A percentile compares a stretch with the other conserved stretches of the same genome.
Evolutionary conservation across 2,888 invertebrate species (phyloP).

Genomic region (Merodon equestris): DNA sequence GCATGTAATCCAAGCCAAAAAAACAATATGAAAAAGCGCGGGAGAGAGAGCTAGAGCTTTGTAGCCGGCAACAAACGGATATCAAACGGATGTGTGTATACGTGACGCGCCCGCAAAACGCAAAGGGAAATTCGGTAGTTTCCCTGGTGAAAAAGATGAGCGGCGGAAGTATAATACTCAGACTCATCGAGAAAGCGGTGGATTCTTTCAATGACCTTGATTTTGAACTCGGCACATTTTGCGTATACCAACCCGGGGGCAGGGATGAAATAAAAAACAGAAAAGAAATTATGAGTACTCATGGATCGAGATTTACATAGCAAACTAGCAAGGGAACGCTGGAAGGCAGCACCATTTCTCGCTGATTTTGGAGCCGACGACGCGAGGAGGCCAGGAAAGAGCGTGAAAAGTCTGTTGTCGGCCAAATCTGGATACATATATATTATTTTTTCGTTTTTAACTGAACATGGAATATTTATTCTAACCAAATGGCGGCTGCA

Average conservation of each 20-base stretch:
- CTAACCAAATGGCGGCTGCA: slow-evolving; percentile 48
- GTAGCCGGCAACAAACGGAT: not conserved
- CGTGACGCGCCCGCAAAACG: not conserved
- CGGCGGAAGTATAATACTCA: not conserved
- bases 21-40: slow-evolving; percentile 26
- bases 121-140: slow-evolving; percentile 9
- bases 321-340: no score
- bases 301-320: no score
- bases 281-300: not conserved
- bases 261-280: not conserved
- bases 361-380: no score
- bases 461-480: slow-evolving; percentile 50
- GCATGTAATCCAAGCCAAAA: slow-evolving; percentile 36
- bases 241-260: slow-evolving; percentile 16
- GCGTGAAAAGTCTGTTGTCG: slow-evolving; percentile 44
- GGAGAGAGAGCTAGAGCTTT: slow-evolving; percentile 20
- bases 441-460: slow-evolving; percentile 51
- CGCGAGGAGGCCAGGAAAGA: no score
- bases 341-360: no score
- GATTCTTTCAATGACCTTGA: slow-evolving; percentile 54
- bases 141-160: not conserved
- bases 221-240: slow-evolving; percentile 57
- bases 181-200: slow-evolving; percentile 9
- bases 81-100: slow-evolving; percentile 34
- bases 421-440: slow-evolving; percentile 52